Conservation (phyloP, 1,140 invertebrate genomes). For the Marisa cornuarietis region DNA sequence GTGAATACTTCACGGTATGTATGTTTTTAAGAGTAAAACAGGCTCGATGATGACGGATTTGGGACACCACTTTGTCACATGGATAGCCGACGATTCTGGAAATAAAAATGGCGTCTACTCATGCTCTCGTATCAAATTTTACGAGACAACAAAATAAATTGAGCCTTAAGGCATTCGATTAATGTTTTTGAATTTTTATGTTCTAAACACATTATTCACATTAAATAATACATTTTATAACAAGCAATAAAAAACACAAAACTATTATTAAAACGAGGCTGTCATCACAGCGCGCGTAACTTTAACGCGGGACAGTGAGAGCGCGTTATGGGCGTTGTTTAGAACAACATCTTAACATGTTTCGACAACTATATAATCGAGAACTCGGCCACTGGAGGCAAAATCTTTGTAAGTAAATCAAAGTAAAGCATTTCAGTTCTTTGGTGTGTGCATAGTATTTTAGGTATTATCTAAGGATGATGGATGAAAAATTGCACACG, state of each 20-base stretch:
- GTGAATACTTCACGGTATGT: not conserved
- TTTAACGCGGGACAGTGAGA: not conserved
- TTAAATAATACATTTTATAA: not conserved
- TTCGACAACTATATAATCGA: not conserved
- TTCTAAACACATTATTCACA: not conserved
- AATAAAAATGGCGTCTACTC: conserved; percentile 6
- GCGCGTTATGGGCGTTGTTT: not conserved
- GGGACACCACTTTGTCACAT: not conserved
- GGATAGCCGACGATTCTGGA: conserved; percentile 24
- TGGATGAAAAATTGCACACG: not conserved
- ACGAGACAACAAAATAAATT: not conserved
- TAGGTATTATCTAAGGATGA: not conserved
- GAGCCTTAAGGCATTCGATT: not conserved
- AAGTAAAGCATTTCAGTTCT: not conserved
- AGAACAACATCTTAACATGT: not conserved
- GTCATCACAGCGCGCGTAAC: not conserved
- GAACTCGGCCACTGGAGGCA: not conserved
- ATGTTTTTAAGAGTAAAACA: not conserved
- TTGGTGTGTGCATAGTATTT: not conserved
- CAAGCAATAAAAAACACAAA: not conserved
- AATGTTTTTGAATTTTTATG: not conserved
- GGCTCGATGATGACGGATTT: conserved; percentile 21
- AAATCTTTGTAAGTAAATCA: not conserved
- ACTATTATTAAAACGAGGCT: not conserved
- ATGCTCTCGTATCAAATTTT: not conserved